Evolutionary conservation across 1,140 invertebrate genomes (phyloP).

Genomic region (Drosophila tani): DNA sequence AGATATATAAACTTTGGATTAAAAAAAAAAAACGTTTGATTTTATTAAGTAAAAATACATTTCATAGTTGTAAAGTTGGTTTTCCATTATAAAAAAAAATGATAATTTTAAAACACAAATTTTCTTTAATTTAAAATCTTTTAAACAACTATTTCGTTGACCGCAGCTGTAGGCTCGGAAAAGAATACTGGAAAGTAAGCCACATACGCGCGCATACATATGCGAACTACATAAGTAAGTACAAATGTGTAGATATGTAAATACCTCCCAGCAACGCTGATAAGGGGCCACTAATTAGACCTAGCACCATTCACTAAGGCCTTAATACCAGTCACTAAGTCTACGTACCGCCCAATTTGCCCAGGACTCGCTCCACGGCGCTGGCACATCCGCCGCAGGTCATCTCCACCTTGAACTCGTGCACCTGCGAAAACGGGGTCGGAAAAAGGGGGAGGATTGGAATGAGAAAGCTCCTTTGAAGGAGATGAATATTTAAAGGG

Average conservation of each 20-base stretch:
- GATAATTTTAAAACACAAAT: too few species aligned
- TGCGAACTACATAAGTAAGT: background rate
- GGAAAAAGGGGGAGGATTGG: background rate
- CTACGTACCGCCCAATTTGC: slow-evolving; percentile 89
- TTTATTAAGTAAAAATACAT: too few species aligned
- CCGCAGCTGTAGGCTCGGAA: background rate
- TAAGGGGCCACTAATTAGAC: slow-evolving; percentile 28
- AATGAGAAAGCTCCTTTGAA: background rate
- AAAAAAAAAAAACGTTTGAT: too few species aligned
- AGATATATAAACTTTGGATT: too few species aligned
- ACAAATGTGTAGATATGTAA: slow-evolving; percentile 10
- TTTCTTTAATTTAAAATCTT: too few species aligned
- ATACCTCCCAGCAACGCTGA: slow-evolving; percentile 19
- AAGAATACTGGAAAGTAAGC: slow-evolving; percentile 7
- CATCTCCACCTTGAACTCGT: slow-evolving; percentile 95
- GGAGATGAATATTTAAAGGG: slow-evolving; percentile 2
- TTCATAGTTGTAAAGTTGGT: too few species aligned
- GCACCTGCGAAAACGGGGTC: slow-evolving; percentile 86
- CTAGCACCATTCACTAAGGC: slow-evolving; percentile 9
- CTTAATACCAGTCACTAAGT: slow-evolving; percentile 22
- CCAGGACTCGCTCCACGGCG: slow-evolving; percentile 92
- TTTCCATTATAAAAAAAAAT: too few species aligned
- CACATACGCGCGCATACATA: slow-evolving; percentile 2
- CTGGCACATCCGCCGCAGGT: slow-evolving; percentile 95
- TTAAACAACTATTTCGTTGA: background rate